Base-by-base conservation (phyloP, 2,113 vertebrate genomes). In the Brachionichthys hirsutus region DNA sequence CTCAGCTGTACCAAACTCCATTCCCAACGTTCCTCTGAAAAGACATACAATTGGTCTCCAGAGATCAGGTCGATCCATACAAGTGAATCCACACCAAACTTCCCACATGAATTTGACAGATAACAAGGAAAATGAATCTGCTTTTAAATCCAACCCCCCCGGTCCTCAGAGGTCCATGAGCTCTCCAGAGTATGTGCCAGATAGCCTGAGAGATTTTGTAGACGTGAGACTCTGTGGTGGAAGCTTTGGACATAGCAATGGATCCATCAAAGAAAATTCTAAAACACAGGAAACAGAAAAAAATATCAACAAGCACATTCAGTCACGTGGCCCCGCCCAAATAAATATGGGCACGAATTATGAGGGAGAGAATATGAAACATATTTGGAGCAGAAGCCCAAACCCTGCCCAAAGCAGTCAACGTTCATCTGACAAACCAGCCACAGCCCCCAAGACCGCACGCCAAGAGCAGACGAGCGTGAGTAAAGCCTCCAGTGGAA, bases 101-200 rank as follows among this genome's bases (percentile, higher is more conserved):
- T 75, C 62, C 38, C 50, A 8, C 19, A 44, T 60, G 4, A 64
- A 45, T 42, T 20, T 52, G 38, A 61, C 73, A 45, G 53, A 77
- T 24, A 67, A 75, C 43, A 83, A 70, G 34, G 52, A 77, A 44
- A 80, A 45, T 34, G 18, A 61, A 42, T 69, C 69, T 9, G 46
- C 38, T 62, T 16, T 52, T n/a, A 66, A 56, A 60, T 65, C 60
- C 53, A 52, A 42, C 15, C 36, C 55, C 36, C 30, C 57, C 42
- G 65, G 61, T 51, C 60, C 76, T 8, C 79, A 73, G 51, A 71
- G 63, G 10, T 87, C 81, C 3, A 54, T 44, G 45, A 89, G 72
- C 69, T 77, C 55, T 47, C 77, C 78, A 42, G 74, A 82, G 63
- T 48, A 63, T 60, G 14, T 69, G 35, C 60, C 77, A 22, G 60